Evolutionary conservation across 2,797 vertebrate species (phyloP).

Genomic region (Channallabes apus): DNA sequence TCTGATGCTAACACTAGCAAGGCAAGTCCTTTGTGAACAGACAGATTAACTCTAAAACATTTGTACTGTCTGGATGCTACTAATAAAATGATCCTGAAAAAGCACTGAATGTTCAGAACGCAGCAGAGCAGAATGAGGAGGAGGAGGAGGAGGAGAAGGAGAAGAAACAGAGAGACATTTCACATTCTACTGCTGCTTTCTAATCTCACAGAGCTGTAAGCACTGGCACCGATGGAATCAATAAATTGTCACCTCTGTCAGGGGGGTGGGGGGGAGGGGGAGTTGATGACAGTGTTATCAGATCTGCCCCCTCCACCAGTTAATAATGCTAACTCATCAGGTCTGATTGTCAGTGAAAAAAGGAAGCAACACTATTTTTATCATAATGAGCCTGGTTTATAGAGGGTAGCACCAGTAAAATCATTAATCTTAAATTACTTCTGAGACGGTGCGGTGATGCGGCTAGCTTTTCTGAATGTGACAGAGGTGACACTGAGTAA

Average conservation of each 20-base stretch:
- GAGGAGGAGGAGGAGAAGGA: neutral
- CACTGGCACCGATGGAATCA: slow-evolving; percentile 59
- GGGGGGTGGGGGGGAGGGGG: no score
- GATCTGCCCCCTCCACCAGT: neutral
- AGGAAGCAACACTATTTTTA: slow-evolving; percentile 18
- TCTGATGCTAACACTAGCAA: neutral
- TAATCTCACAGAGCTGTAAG: slow-evolving; percentile 58
- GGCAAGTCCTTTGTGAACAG: neutral
- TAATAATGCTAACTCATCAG: slow-evolving; percentile 22
- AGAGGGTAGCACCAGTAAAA: neutral
- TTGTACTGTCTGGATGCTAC: neutral
- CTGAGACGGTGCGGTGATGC: neutral
- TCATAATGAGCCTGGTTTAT: slow-evolving; percentile 25
- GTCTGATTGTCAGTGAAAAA: neutral
- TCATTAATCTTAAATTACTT: slow-evolving; percentile 31
- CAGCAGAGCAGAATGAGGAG: neutral
- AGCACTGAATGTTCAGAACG: neutral
- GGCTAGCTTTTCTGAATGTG: neutral
- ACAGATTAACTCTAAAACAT: neutral
- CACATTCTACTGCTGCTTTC: slow-evolving; percentile 60
- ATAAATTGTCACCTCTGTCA: slow-evolving; percentile 43
- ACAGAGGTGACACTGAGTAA: slow-evolving; percentile 7
- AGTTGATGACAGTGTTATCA: neutral
- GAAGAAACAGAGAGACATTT: slow-evolving; percentile 29
- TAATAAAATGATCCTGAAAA: neutral